Evolutionary conservation across 2,113 vertebrate species (phyloP).

Genomic region (Ageneiosus marmoratus): DNA sequence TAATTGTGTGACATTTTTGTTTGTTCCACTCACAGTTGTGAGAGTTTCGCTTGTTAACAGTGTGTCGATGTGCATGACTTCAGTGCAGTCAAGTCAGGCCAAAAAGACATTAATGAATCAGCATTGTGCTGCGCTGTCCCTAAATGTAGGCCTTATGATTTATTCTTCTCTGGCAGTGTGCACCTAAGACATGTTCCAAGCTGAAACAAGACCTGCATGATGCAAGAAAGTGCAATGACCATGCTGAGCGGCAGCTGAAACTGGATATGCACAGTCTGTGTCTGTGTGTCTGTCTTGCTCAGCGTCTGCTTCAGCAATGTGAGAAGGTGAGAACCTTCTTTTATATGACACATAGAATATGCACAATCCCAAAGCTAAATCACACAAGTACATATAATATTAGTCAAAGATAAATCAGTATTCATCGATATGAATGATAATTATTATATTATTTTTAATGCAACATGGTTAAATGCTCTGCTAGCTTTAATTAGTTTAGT

Average conservation of each 20-base stretch:
- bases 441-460: background rate
- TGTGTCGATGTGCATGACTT: constrained; percentile 7
- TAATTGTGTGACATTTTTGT: background rate
- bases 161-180: constrained; percentile 27
- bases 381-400: background rate
- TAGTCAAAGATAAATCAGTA: background rate
- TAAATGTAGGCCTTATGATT: constrained; percentile 10
- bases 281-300: constrained; percentile 20
- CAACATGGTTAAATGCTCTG: background rate
- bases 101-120: constrained; percentile 24
- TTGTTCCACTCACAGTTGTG: background rate
- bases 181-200: constrained; percentile 13
- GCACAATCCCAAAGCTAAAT: background rate
- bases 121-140: constrained; percentile 1
- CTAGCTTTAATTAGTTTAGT: background rate
- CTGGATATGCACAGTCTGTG: constrained; percentile 10
- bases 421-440: too few species aligned
- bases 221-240: constrained; percentile 52
- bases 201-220: constrained; percentile 48
- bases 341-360: constrained; percentile 10
- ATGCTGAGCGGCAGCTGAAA: constrained; percentile 15
- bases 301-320: background rate
- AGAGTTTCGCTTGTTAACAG: background rate
- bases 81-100: background rate
- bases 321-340: constrained; percentile 18